A percentile compares a stretch with the other conserved stretches of the same genome.
phyloP scores from a whole-genome alignment of 2,888 invertebrate species.

The Lithodes maja region DNA sequence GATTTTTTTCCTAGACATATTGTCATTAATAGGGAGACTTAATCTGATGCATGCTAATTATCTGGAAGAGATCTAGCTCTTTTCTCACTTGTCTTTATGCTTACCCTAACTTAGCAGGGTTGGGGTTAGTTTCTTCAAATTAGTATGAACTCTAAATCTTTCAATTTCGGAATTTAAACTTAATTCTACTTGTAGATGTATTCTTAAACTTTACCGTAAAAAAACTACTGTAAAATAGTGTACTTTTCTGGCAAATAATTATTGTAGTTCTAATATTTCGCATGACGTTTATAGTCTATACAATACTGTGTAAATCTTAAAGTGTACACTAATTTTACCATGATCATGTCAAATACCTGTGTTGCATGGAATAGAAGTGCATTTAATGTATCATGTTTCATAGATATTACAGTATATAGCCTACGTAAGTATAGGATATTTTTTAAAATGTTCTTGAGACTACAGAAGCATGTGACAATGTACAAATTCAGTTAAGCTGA shows the following conservation, averaged over 20 bases:
- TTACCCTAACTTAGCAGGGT: conserved; percentile 7
- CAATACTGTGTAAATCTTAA: background rate
- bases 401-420: no score
- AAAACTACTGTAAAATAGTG: background rate
- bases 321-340: background rate
- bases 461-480: background rate
- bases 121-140: background rate
- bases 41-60: conserved; percentile 17
- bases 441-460: background rate
- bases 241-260: background rate
- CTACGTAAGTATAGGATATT: no score
- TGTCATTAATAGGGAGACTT: conserved; percentile 9
- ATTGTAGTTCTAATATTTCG: background rate
- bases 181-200: background rate
- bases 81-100: background rate
- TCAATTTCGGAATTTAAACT: background rate
- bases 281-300: background rate
- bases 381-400: background rate
- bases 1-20: no score
- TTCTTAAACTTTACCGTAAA: background rate
- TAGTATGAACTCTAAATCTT: background rate
- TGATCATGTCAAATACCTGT: background rate
- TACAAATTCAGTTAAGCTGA: background rate
- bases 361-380: background rate
- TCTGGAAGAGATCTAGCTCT: background rate